Percentiles rank a stretch among this genome's conserved stretches.
Evolutionary conservation across 1,140 invertebrate species (phyloP).

Genomic region (Drosophila busckii): DNA sequence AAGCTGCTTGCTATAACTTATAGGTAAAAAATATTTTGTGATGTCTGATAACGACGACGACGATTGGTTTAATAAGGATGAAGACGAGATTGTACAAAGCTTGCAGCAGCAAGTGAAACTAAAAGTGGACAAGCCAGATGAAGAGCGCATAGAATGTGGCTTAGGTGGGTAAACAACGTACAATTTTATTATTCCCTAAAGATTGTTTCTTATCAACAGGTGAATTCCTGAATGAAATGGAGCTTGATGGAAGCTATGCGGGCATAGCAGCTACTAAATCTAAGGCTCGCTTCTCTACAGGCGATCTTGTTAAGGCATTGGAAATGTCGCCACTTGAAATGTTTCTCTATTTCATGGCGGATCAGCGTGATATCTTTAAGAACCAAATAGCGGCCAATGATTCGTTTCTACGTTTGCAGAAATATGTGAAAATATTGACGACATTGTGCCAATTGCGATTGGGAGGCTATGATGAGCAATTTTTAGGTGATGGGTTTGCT

Average conservation of each 20-base stretch:
- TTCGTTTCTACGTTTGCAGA: slow-evolving; percentile 43
- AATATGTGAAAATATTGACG: slow-evolving; percentile 77
- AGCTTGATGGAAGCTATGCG: neutral
- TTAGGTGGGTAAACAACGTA: neutral
- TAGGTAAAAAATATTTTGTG: too few relatives aligned
- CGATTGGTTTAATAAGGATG: slow-evolving; percentile 73
- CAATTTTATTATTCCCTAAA: neutral
- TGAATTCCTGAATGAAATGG: slow-evolving; percentile 7
- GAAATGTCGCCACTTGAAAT: slow-evolving; percentile 51
- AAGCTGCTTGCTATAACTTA: too few relatives aligned
- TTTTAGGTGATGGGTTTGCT: slow-evolving; percentile 36
- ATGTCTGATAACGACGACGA: slow-evolving; percentile 60
- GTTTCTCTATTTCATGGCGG: slow-evolving; percentile 60
- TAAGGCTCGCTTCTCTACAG: slow-evolving; percentile 21
- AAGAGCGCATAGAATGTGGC: slow-evolving; percentile 24
- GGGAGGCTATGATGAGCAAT: slow-evolving; percentile 65
- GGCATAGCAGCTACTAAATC: neutral
- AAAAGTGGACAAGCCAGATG: slow-evolving; percentile 11
- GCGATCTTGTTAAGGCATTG: slow-evolving; percentile 28
- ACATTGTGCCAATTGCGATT: slow-evolving; percentile 79
- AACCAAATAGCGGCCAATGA: slow-evolving; percentile 47
- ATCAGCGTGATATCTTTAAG: slow-evolving; percentile 59
- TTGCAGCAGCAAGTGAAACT: slow-evolving; percentile 38
- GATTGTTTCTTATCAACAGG: neutral
- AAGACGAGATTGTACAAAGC: slow-evolving; percentile 45